Evolutionary conservation across 2,113 vertebrate species (phyloP).

Genomic region (Myotis lucifugus): DNA sequence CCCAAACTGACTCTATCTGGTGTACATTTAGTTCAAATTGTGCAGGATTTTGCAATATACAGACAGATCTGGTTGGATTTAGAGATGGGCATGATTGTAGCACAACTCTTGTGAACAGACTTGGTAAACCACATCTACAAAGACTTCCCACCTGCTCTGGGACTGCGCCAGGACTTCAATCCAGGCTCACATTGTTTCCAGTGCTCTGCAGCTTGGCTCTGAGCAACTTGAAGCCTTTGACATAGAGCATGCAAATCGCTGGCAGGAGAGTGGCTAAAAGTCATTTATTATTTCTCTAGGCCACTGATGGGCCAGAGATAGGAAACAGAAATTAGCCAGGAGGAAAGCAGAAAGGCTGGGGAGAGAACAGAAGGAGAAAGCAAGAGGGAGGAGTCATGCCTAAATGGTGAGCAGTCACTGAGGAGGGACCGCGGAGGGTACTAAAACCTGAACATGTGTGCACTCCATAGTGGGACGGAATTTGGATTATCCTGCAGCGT

Average conservation of each 20-base stretch:
- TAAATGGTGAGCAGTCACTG: slow-evolving; percentile 75
- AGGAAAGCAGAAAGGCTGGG: not conserved
- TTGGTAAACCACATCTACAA: not conserved
- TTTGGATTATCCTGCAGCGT: not conserved
- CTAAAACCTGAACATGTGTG: slow-evolving; percentile 13
- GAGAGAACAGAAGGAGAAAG: not conserved
- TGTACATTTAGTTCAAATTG: not conserved
- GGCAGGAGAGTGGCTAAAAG: slow-evolving; percentile 75
- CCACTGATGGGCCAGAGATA: slow-evolving; percentile 66
- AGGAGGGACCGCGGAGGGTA: not conserved
- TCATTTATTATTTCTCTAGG: slow-evolving; percentile 75
- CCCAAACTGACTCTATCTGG: slow-evolving; percentile 4
- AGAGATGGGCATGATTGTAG: not conserved
- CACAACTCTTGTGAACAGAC: not conserved
- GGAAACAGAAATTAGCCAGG: slow-evolving; percentile 69
- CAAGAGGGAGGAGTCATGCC: slow-evolving; percentile 62
- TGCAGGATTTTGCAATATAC: not conserved
- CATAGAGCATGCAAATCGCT: slow-evolving; percentile 72
- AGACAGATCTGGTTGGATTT: not conserved
- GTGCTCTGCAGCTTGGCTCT: not conserved
- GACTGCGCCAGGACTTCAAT: not conserved
- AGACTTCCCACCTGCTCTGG: not conserved
- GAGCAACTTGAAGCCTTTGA: slow-evolving; percentile 77
- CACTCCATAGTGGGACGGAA: not conserved
- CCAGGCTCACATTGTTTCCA: not conserved